phyloP scores from a whole-genome alignment of 2,113 vertebrate genomes.

The Nothobranchius furzeri region DNA sequence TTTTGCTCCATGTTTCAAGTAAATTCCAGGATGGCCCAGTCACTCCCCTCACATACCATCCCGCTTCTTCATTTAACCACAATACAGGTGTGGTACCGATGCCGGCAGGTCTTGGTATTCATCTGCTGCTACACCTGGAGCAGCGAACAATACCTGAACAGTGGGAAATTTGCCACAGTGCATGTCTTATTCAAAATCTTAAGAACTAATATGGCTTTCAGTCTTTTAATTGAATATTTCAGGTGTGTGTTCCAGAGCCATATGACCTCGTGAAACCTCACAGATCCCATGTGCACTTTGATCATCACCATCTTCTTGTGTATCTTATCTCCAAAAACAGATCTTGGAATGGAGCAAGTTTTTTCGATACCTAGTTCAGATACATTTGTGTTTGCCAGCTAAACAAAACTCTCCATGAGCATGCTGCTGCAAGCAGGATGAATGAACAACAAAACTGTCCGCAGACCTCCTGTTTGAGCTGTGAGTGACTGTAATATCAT shows the following conservation, averaged over 20 bases:
- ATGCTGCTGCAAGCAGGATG: no score
- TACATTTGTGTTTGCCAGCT: constrained; percentile 25
- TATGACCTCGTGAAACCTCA: background rate
- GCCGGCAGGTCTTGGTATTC: constrained; percentile 29
- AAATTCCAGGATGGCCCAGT: constrained; percentile 49
- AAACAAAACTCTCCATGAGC: constrained; percentile 10
- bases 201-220: background rate
- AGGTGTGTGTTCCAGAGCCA: no score
- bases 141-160: constrained; percentile 14
- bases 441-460: background rate
- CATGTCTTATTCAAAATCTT: background rate
- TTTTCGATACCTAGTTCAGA: constrained; percentile 22
- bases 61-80: constrained; percentile 33
- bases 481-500: background rate
- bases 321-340: constrained; percentile 17
- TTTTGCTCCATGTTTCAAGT: background rate
- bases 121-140: constrained; percentile 43
- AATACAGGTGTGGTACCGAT: constrained; percentile 45
- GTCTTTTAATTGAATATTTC: background rate
- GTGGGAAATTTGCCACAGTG: background rate
- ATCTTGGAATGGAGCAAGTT: constrained; percentile 3
- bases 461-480: constrained; percentile 11
- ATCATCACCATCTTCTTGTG: background rate
- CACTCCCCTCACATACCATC: constrained; percentile 35
- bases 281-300: constrained; percentile 30